Percentiles rank a stretch among this genome's conserved stretches.
Conservation (phyloP, 2,888 invertebrate genomes). For the Mythimna ferrago region DNA sequence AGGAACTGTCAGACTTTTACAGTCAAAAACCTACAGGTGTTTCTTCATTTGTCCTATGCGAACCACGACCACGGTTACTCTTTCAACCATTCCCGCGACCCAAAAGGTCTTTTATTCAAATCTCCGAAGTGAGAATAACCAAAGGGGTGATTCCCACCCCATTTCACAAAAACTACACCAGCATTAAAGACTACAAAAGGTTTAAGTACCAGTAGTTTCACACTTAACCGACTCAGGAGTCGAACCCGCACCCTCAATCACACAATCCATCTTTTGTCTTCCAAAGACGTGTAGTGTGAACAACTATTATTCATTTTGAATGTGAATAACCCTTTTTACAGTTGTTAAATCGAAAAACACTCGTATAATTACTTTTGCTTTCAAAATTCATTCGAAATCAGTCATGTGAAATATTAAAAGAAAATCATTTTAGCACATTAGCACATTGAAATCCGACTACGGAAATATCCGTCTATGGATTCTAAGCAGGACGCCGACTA, state of each 20-base stretch:
- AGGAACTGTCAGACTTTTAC: no score
- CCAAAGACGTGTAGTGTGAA: conserved; percentile 49
- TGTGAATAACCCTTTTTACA: conserved; percentile 24
- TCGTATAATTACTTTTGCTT: background rate
- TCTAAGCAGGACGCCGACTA: no score
- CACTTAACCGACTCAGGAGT: conserved; percentile 41
- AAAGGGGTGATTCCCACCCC: conserved; percentile 26
- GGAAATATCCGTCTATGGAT: no score
- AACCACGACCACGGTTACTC: no score
- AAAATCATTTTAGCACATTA: no score
- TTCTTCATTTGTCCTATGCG: no score
- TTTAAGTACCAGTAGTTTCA: conserved; percentile 31
- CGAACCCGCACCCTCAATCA: conserved; percentile 39
- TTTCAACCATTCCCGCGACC: no score
- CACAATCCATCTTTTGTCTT: conserved; percentile 47
- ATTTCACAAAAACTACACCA: background rate
- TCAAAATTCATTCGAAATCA: conserved; percentile 12
- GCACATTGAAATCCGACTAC: no score
- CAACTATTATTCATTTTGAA: conserved; percentile 21
- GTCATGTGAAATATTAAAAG: background rate
- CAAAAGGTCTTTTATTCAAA: background rate
- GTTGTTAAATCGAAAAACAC: conserved; percentile 18
- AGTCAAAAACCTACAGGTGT: no score
- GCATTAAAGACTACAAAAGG: conserved; percentile 12
- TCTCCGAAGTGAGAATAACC: background rate